Base-by-base conservation (phyloP, 64 coral and sea anemone species). In the Montipora cactus region DNA sequence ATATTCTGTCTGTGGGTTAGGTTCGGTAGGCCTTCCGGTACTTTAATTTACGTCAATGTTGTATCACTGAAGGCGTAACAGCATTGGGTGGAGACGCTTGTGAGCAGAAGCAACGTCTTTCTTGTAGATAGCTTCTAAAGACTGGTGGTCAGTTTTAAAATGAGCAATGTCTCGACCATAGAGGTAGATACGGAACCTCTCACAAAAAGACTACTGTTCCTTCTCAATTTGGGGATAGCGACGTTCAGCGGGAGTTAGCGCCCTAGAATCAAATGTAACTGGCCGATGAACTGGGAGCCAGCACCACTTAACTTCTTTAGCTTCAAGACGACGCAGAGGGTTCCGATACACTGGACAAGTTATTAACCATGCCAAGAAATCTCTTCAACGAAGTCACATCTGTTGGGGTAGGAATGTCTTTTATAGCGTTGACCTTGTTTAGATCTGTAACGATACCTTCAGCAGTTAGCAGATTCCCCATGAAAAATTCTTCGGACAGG, bases 201-300 rank as follows among this genome's bases (percentile, higher is more conserved):
- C 28, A 37, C 1, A 37, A 37, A 37, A 37, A 37, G 28, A 37
- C 28, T 49, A 92, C 80, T 28, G 90, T 75, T 92, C 90, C 28
- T 83, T 92, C 51, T 92, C 79, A 74, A 92, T 92, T 44, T 53
- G 90, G 57, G 79, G 49, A 44, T 83, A 92, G 67, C 71, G 12
- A 62, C 67, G 44, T 20, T 92, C 90, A 23, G 64, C 69, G 47
- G 48, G 67, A 37, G 28, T 37, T 1, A 37, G 1, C 28, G 28
- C 1, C 28, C 28, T 37, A 37, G 28, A 37, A 37, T 37, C 28
- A 37, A 37, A 37, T 37, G 28, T 37, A 37, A 37, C 28, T 37
- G 28, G 28, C 28, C 28, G 28, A 37, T 37, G 28, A 37, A 37
- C 28, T 37, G 1, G 28, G 28, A 37, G 28, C 28, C 28, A 28